Conservation (phyloP, 2,113 vertebrate species). For the Mungos mungo region DNA sequence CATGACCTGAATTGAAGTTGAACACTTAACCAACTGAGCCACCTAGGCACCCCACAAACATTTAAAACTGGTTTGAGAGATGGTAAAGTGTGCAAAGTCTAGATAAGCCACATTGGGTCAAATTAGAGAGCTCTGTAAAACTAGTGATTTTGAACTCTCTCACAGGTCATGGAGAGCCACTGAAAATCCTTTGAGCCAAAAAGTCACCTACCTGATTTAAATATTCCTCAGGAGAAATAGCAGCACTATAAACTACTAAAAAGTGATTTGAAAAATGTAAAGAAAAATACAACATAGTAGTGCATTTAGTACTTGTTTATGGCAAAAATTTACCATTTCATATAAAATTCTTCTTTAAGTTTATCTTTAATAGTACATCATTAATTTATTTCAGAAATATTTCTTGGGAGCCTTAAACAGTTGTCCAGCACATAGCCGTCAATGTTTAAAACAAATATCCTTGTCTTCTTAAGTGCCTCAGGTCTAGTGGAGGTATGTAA, state of each 20-base stretch:
- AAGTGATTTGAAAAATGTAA: not conserved
- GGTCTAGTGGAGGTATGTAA: not conserved
- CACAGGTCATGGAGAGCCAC: not conserved
- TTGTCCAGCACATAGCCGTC: not conserved
- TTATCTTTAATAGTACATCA: not conserved
- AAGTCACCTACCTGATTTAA: not conserved
- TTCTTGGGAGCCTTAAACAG: conserved; percentile 14
- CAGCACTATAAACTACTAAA: not conserved
- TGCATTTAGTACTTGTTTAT: not conserved
- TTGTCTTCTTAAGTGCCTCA: not conserved
- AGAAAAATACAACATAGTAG: not conserved
- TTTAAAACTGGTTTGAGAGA: conserved; percentile 30
- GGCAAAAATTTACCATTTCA: not conserved
- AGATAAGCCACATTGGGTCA: not conserved
- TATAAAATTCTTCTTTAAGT: not conserved
- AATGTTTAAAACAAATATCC: not conserved
- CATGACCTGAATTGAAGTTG: too few species aligned
- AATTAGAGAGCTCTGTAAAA: not conserved
- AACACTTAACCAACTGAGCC: too few species aligned
- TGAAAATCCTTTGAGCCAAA: conserved; percentile 32
- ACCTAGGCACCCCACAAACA: not conserved
- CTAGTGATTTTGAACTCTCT: not conserved
- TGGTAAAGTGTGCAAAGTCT: not conserved
- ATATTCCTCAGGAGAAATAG: not conserved
- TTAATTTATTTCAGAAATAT: conserved; percentile 25